A percentile compares a stretch with the other conserved stretches of the same genome.
Evolutionary conservation across 2,888 invertebrate species (phyloP).

Genomic region (Drosophila melanosoma): DNA sequence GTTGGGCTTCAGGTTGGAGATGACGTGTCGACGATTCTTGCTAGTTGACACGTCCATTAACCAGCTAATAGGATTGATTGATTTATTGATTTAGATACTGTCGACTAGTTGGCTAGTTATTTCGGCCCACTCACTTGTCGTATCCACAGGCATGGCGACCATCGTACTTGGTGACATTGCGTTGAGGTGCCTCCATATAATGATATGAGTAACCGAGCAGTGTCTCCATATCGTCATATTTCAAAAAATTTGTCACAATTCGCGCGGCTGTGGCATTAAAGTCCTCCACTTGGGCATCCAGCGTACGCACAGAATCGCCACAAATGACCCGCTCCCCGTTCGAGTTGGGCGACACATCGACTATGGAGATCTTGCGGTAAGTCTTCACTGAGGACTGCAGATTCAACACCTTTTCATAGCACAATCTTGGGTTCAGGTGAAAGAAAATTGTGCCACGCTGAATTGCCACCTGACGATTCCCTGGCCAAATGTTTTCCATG

Average conservation of each 20-base stretch:
- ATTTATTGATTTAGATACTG: background rate
- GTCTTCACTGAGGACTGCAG: conserved; percentile 84
- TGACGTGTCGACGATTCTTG: conserved; percentile 86
- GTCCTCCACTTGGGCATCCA: conserved; percentile 84
- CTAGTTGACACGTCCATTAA: conserved; percentile 86
- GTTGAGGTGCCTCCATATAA: conserved; percentile 90
- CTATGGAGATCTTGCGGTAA: conserved; percentile 55
- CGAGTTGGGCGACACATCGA: conserved; percentile 86
- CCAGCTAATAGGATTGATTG: conserved; percentile 86
- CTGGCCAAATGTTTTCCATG: conserved; percentile 87
- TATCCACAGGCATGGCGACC: conserved; percentile 96
- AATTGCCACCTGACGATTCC: conserved; percentile 85
- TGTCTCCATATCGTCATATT: conserved; percentile 89
- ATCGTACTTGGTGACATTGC: conserved; percentile 93
- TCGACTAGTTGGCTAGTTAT: background rate
- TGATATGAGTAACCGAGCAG: conserved; percentile 96
- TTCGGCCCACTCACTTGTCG: conserved; percentile 86
- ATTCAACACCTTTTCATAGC: conserved; percentile 87
- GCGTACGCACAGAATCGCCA: conserved; percentile 38
- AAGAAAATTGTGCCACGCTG: conserved; percentile 87
- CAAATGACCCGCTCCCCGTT: conserved; percentile 97
- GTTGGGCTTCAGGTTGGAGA: conserved; percentile 91
- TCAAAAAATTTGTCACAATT: conserved; percentile 88
- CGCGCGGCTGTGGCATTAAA: conserved; percentile 85
- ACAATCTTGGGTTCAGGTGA: conserved; percentile 90